phyloP scores from a whole-genome alignment of 1,140 invertebrate genomes.

The Dinothrombium tinctorium region DNA sequence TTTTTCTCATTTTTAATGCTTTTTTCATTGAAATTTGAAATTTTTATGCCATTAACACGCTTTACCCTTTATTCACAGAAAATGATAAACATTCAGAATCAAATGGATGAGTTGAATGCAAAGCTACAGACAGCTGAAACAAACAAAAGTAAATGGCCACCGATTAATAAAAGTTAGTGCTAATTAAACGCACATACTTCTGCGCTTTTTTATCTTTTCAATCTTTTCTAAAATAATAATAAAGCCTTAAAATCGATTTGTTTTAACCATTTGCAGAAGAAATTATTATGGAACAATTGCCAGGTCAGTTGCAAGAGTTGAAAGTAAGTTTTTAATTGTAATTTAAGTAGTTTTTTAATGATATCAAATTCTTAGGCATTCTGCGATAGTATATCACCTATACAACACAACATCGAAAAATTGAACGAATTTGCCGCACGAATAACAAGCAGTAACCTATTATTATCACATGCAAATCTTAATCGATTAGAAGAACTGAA shows the following conservation, averaged over 20 bases:
- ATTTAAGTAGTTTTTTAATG: neutral
- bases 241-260: too few relatives aligned
- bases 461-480: slow-evolving; percentile 27
- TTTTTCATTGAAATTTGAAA: neutral
- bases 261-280: too few relatives aligned
- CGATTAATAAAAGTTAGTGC: slow-evolving; percentile 26
- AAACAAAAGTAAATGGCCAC: slow-evolving; percentile 41
- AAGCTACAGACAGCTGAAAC: slow-evolving; percentile 55
- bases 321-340: neutral
- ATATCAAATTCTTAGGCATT: too few relatives aligned
- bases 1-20: neutral
- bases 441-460: slow-evolving; percentile 24
- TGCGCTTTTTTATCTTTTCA: slow-evolving; percentile 30
- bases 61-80: slow-evolving; percentile 38
- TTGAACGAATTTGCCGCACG: slow-evolving; percentile 51
- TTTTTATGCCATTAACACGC: neutral
- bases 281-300: too few relatives aligned
- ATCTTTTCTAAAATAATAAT: slow-evolving; percentile 13
- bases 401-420: slow-evolving; percentile 44
- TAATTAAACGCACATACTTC: slow-evolving; percentile 49
- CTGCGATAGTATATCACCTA: slow-evolving; percentile 42
- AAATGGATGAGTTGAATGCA: slow-evolving; percentile 54
- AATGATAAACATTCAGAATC: slow-evolving; percentile 61
- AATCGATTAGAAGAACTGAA: slow-evolving; percentile 54
- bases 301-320: too few relatives aligned